Conservation (phyloP, 2,113 vertebrate genomes). For the Vidua macroura region DNA sequence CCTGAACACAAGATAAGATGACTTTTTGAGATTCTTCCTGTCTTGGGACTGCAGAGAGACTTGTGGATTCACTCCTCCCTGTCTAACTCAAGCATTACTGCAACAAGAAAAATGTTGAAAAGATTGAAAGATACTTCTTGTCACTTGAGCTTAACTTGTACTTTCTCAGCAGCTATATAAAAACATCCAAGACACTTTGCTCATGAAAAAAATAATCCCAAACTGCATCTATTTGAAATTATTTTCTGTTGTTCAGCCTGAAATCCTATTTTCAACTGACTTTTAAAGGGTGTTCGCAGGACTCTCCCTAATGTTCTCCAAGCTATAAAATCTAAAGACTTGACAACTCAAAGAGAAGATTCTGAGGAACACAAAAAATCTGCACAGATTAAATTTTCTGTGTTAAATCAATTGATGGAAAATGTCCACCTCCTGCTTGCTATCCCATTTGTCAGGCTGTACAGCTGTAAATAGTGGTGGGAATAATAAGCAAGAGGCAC, state of each 20-base stretch:
- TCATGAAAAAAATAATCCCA: not conserved
- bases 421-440: not conserved
- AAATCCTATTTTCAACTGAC: not conserved
- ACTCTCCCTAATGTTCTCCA: not conserved
- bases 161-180: not conserved
- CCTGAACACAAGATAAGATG: not conserved
- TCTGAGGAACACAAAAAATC: not conserved
- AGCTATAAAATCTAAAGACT: not conserved
- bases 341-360: not conserved
- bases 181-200: not conserved
- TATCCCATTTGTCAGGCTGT: not conserved
- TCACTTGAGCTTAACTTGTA: not conserved
- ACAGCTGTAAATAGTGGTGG: not conserved
- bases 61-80: not conserved
- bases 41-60: not conserved
- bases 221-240: not conserved
- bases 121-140: not conserved
- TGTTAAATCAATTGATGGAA: not conserved
- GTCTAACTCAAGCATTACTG: not conserved
- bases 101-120: not conserved
- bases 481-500: not conserved
- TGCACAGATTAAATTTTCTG: accelerated
- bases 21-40: not conserved
- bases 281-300: not conserved
- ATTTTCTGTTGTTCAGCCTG: not conserved